Evolutionary conservation across 92 coral and sea anemone species (phyloP).

Genomic region (Palythoa heliodiscus): DNA sequence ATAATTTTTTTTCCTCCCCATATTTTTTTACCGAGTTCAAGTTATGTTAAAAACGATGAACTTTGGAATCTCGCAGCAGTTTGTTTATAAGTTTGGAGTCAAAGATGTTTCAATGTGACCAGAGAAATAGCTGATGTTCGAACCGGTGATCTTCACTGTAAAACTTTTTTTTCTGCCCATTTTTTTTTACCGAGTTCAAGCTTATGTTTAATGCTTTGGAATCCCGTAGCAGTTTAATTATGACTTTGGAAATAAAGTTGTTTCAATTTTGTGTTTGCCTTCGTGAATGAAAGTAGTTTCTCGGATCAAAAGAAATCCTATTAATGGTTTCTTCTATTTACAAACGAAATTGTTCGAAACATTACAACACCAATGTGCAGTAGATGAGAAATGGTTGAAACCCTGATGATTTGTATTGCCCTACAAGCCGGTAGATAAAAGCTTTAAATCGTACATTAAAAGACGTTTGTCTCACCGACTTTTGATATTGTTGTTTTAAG

Average conservation of each 20-base stretch:
- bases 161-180: not conserved
- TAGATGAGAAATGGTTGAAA: not conserved
- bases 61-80: not conserved
- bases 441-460: not conserved
- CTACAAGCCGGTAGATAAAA: not conserved
- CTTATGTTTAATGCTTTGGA: not conserved
- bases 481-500: not conserved
- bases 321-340: constrained; percentile 33
- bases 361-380: constrained; percentile 19
- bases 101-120: too few species aligned
- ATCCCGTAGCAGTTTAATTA: not conserved
- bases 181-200: not conserved
- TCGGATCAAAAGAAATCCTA: constrained; percentile 40
- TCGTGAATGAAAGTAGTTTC: constrained; percentile 2
- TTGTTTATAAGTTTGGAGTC: not conserved
- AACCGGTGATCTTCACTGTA: not conserved
- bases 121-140: not conserved
- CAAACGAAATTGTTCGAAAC: constrained; percentile 37
- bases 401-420: not conserved
- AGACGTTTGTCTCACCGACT: not conserved
- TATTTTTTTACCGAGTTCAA: not conserved
- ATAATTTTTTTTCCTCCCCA: too few species aligned
- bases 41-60: not conserved
- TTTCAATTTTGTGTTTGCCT: constrained; percentile 5
- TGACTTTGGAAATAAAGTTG: not conserved